Evolutionary conservation across 2,113 vertebrate species (phyloP).

Genomic region (Myrmophylax atrothorax): DNA sequence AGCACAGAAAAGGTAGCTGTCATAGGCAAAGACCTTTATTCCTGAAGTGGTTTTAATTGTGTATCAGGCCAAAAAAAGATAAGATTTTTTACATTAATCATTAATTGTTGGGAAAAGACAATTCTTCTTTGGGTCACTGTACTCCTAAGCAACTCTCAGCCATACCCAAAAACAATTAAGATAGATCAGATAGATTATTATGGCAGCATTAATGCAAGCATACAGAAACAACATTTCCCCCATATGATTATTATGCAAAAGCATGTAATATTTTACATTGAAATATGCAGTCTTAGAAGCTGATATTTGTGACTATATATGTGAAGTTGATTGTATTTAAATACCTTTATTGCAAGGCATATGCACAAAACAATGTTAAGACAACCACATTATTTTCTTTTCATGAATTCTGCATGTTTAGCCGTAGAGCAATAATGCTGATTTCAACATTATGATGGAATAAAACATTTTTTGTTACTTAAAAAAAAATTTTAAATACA

Average conservation of each 20-base stretch:
- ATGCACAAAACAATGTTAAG: background rate
- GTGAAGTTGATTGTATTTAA: background rate
- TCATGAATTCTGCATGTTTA: conserved; percentile 41
- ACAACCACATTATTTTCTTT: background rate
- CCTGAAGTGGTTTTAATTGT: background rate
- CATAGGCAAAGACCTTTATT: background rate
- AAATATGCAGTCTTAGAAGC: background rate
- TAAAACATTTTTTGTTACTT: background rate
- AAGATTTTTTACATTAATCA: background rate
- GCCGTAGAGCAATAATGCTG: background rate
- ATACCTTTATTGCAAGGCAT: background rate
- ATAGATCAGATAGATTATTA: background rate
- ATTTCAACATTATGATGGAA: background rate
- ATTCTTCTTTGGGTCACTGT: background rate
- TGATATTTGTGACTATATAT: background rate
- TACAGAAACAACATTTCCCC: background rate
- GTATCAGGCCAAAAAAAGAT: background rate
- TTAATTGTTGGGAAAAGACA: background rate
- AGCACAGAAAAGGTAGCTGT: background rate
- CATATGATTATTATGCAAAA: background rate
- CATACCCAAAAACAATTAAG: background rate
- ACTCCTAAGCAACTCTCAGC: background rate
- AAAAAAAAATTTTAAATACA: background rate
- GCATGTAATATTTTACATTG: background rate
- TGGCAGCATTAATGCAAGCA: background rate